Evolutionary conservation across 2,113 vertebrate genomes (phyloP), one percentile per base, ranked within the genome.

Genomic region (Sylvia atricapilla): DNA sequence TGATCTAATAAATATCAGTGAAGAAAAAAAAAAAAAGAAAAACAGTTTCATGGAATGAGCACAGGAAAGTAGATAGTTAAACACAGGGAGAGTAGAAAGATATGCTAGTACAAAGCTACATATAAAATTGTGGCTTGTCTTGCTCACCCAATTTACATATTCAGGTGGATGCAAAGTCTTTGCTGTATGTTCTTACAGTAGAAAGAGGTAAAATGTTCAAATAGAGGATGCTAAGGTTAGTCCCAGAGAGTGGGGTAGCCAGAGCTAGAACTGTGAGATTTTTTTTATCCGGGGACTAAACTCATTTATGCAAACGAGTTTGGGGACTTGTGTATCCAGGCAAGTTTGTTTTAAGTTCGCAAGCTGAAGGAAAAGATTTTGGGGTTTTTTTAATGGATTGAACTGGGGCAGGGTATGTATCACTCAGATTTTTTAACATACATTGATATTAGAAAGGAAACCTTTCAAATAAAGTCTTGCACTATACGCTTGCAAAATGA

Each of bases 1-100:
- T 52, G 30, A 33, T 78, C 64, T 78, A 88, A 47, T 69, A 90
- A 93, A 87, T 50, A 58, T 56, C 21, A 44, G 23, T 85, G 56
- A 90, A 91, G 59, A 63, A 87, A 74, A 92, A 93, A 74, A 92
- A 93, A 60, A 44, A 13, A 79, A 87, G n/a, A 64, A 43, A 93
- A 85, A 74, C 8, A 53, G 13, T 64, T 18, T 56, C 13, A 37
- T 35, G 9, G 50, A 24, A 74, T 62, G 31, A 39, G 31, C 27
- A 23, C 46, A 50, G 44, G n/a, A 75, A 84, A 75, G 19, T 6
- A 76, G 39, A 76, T 79, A 11, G 4, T 64, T 80, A 92, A 84
- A 75, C 27, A 33, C 4, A 30, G n/a, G 13, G 16, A 64, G 1
- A 63, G 47, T 47, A 77, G 43, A 72, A 81, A 83, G 47, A 56